phyloP scores from a whole-genome alignment of 1,140 invertebrate genomes.

The Drosophila simulans region DNA sequence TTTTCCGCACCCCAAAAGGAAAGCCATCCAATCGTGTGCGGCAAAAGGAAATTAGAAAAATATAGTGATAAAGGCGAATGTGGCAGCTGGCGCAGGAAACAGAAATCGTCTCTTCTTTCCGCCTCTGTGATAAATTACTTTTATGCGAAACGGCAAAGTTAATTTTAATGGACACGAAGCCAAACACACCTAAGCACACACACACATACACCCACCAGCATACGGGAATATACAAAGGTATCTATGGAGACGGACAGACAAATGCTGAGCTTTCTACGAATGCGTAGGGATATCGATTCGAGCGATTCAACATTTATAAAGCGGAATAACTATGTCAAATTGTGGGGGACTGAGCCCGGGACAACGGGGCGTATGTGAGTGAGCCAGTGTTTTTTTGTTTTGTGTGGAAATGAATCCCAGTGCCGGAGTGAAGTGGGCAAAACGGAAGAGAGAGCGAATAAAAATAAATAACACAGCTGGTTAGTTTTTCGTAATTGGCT shows the following conservation, averaged over 20 bases:
- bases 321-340: conserved; percentile 69
- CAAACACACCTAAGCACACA: conserved; percentile 66
- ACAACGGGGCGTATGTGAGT: conserved; percentile 4
- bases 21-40: conserved; percentile 40
- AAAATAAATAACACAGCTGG: conserved; percentile 81
- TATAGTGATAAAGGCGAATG: conserved; percentile 54
- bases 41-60: conserved; percentile 76
- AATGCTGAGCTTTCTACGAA: conserved; percentile 44
- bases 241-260: conserved; percentile 36
- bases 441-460: conserved; percentile 75
- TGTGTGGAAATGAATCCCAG: conserved; percentile 14
- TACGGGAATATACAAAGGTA: conserved; percentile 23
- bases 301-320: conserved; percentile 75
- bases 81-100: conserved; percentile 36
- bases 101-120: conserved; percentile 58
- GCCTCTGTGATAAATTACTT: conserved; percentile 75
- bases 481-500: conserved; percentile 74
- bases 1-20: conserved; percentile 33
- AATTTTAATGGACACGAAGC: conserved; percentile 81
- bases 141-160: conserved; percentile 79
- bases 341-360: conserved; percentile 17
- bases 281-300: conserved; percentile 71
- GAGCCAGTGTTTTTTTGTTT: conserved; percentile 19
- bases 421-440: conserved; percentile 49
- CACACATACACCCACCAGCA: conserved; percentile 7